Base-by-base conservation (phyloP, 2,797 vertebrate genomes). In the Tinamus major region DNA sequence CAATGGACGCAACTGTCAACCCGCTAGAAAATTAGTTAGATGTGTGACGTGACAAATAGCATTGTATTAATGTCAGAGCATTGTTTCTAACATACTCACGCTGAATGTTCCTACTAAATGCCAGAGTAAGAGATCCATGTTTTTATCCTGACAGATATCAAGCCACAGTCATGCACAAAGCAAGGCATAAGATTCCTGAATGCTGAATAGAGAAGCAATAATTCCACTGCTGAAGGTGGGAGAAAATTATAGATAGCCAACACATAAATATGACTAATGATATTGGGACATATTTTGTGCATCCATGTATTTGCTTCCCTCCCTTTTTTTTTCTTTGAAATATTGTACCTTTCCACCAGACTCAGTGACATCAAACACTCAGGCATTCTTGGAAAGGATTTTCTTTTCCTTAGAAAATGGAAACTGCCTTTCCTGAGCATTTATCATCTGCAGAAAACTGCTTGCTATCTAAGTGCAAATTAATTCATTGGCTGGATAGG, bases 1-100 rank as follows among this genome's bases (percentile, higher is more conserved):
- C 83, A 95, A 95, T 62, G 76, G 83, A 48, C 80, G 44, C 94
- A 95, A 94, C 44, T 90, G 86, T 92, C 89, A 95, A 33, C 71
- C 71, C 78, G 58, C 74, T 48, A 93, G 75, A 93, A 95, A 94
- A 92, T 93, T 71, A 94, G 70, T 1, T 18, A 46, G 89, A 92
- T 68, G 74, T 90, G 82, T 79, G 80, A 92, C 0, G 11, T 79
- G 94, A 95, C 63, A 83, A 94, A 94, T 61, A 79, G 84, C 64
- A 95, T 70, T 86, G 94, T 90, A 78, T 86, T 90, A 88, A 79
- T 85, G 83, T 78, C 78, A 92, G 51, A 82, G 71, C 58, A 84
- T 48, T 37, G 35, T 13, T 93, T 93, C 77, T 74, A 93, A 70
- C 24, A 27, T 39, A 48, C 35, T 93, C 82, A 75, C 0, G 1